Evolutionary conservation across 2,888 invertebrate genomes (phyloP).

Genomic region (Sinopyrophorus schimmeli): DNA sequence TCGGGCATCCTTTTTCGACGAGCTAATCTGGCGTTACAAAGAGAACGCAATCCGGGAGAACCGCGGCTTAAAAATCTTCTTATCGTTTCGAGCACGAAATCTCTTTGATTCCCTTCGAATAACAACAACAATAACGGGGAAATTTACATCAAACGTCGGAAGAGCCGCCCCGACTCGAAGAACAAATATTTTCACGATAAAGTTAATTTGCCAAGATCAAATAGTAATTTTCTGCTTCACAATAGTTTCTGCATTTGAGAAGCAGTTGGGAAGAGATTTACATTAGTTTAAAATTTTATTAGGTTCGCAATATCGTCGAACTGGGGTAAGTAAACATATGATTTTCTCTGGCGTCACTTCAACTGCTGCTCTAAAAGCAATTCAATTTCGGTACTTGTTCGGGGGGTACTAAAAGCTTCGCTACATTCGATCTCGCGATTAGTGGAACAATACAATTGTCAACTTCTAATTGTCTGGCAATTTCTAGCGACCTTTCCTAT

Average conservation of each 20-base stretch:
- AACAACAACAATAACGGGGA: conserved; percentile 8
- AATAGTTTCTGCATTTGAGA: conserved; percentile 23
- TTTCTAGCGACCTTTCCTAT: too few relatives aligned
- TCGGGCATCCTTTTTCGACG: conserved; percentile 14
- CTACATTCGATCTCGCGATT: conserved; percentile 1
- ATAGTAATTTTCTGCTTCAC: conserved; percentile 25
- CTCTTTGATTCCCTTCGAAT: background rate
- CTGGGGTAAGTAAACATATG: conserved; percentile 31
- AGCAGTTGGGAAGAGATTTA: conserved; percentile 21
- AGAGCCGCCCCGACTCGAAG: conserved; percentile 1
- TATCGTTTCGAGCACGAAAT: conserved; percentile 3
- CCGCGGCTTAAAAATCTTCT: conserved; percentile 12
- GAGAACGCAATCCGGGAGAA: conserved; percentile 12
- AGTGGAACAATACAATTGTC: too few relatives aligned
- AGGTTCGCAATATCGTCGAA: conserved; percentile 28
- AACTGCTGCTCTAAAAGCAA: conserved; percentile 22
- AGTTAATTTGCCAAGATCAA: conserved; percentile 27
- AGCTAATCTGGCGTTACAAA: conserved; percentile 14
- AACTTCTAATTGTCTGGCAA: too few relatives aligned
- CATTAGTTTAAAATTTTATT: conserved; percentile 31
- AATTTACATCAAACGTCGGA: conserved; percentile 14
- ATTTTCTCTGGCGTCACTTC: conserved; percentile 23
- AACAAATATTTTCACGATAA: conserved; percentile 22
- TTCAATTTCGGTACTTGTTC: conserved; percentile 26
- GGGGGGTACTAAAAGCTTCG: conserved; percentile 7